phyloP scores from a whole-genome alignment of 2,113 vertebrate species.

The Etheostoma cragini region DNA sequence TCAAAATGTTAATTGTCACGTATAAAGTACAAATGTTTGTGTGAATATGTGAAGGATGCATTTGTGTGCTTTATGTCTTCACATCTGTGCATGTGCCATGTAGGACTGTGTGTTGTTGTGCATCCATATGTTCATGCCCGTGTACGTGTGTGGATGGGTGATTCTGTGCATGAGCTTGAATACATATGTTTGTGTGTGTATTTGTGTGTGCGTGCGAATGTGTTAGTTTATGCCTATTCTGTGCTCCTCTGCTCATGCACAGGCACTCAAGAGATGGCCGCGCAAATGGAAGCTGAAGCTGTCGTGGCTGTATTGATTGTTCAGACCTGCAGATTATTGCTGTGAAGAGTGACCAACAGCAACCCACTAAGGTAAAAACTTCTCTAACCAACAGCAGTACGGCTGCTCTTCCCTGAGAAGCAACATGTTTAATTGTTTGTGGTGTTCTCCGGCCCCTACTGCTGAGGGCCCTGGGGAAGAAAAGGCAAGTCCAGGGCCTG shows the following conservation, averaged over 20 bases:
- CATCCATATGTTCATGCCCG: constrained; percentile 9
- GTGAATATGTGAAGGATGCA: background rate
- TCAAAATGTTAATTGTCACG: background rate
- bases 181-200: constrained; percentile 51
- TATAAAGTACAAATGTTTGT: background rate
- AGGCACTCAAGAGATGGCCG: constrained; percentile 76
- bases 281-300: constrained; percentile 80
- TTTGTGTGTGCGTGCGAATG: constrained; percentile 24
- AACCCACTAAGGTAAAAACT: constrained; percentile 80
- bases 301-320: constrained; percentile 84
- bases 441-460: constrained; percentile 79
- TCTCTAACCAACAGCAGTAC: constrained; percentile 74
- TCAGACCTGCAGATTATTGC: constrained; percentile 85
- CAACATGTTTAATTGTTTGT: constrained; percentile 88
- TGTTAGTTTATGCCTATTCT: constrained; percentile 65
- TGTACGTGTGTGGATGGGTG: constrained; percentile 50
- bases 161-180: constrained; percentile 73
- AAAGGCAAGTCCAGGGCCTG: constrained; percentile 80
- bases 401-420: constrained; percentile 74
- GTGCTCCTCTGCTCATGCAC: constrained; percentile 79
- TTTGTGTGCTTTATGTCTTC: background rate
- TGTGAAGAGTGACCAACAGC: constrained; percentile 85
- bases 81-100: constrained; percentile 2
- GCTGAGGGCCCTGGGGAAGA: constrained; percentile 81
- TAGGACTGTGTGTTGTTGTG: background rate